Conservation (phyloP, 1,140 invertebrate genomes). For the Notospermus geniculatus region DNA sequence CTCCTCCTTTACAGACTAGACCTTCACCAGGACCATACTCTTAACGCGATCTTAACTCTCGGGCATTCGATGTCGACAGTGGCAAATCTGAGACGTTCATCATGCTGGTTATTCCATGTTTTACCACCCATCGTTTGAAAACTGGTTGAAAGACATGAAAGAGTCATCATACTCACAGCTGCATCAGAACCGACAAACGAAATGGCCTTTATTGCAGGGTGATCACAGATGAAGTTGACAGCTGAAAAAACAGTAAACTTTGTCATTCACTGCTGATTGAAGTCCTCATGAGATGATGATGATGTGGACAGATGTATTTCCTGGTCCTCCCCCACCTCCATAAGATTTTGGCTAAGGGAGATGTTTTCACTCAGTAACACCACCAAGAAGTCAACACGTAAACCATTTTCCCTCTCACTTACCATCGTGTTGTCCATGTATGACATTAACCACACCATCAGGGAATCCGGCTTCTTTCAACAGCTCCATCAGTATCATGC, state of each 20-base stretch:
- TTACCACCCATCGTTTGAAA: not conserved
- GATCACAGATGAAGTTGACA: constrained; percentile 96
- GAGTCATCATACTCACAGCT: constrained; percentile 65
- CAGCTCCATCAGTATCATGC: constrained; percentile 90
- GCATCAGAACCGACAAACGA: constrained; percentile 97
- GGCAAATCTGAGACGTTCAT: too few relatives aligned
- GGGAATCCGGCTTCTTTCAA: constrained; percentile 88
- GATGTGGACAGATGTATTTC: too few relatives aligned
- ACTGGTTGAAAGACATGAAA: constrained; percentile 3
- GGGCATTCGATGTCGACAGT: too few relatives aligned
- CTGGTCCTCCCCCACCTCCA: too few relatives aligned
- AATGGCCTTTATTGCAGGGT: constrained; percentile 93
- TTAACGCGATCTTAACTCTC: not conserved
- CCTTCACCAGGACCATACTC: too few relatives aligned
- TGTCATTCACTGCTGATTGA: too few relatives aligned
- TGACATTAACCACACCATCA: constrained; percentile 90
- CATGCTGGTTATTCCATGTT: too few relatives aligned
- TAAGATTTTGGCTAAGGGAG: too few relatives aligned
- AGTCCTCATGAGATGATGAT: too few relatives aligned
- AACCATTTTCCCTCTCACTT: constrained; percentile 18
- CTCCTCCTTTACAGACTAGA: too few relatives aligned
- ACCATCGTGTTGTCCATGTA: constrained; percentile 88
- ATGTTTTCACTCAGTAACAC: too few relatives aligned
- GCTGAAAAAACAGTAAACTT: constrained; percentile 56
- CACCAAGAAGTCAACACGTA: too few relatives aligned